A percentile compares a stretch with the other conserved stretches of the same genome.
These are phyloP conservation scores for Heterotis niloticus DNA, from an alignment of 2,113 vertebrate species.

Conservation along the genomic window DNA sequence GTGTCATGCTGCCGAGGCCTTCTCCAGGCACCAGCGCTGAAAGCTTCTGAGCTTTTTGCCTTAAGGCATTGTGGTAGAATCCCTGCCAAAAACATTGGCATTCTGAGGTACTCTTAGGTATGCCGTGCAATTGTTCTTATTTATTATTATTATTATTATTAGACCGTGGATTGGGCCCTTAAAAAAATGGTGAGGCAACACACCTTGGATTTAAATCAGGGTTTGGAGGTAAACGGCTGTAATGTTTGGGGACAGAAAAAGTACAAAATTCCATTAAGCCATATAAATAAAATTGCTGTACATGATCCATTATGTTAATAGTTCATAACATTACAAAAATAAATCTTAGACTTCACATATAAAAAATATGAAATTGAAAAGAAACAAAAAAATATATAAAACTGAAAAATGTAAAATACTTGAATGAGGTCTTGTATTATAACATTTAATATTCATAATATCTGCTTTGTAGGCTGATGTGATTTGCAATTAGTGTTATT, in stretches of 20 bases:
- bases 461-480: conserved; percentile 98
- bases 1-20: not conserved
- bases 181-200: not conserved
- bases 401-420: conserved; percentile 94
- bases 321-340: conserved; percentile 73
- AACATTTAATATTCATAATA: conserved; percentile 97
- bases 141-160: not conserved
- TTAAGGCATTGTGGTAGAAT: not conserved
- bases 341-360: conserved; percentile 79
- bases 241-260: conserved; percentile 22
- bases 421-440: conserved; percentile 99
- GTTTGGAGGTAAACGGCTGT: conserved; percentile 16
- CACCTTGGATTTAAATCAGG: not conserved
- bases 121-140: not conserved
- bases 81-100: not conserved
- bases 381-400: conserved; percentile 62
- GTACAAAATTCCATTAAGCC: conserved; percentile 61
- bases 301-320: conserved; percentile 73
- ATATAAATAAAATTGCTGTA: conserved; percentile 63
- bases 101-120: conserved; percentile 12
- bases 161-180: conserved; percentile 28
- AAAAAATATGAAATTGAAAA: conserved; percentile 65
- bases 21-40: not conserved
- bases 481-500: conserved; percentile 99
- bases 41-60: not conserved